Evolutionary conservation across 2,888 invertebrate genomes (phyloP).

Genomic region (Hydrotaea cyrtoneurina): DNA sequence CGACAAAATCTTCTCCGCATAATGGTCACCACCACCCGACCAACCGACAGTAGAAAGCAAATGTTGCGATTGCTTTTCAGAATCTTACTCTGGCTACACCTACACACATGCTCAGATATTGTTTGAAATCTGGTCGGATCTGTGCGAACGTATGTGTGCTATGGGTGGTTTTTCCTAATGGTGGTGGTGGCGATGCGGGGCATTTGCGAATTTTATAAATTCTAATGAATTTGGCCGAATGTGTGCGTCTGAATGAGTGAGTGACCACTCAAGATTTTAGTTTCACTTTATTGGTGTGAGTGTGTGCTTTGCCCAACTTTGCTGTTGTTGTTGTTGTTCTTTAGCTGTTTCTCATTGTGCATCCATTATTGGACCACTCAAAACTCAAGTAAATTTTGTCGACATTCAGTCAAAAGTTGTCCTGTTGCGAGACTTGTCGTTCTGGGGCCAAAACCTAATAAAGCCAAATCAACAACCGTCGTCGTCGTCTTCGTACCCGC

Average conservation of each 20-base stretch:
- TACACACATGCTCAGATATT: conserved; percentile 13
- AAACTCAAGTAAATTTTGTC: conserved; percentile 54
- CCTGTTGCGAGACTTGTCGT: conserved; percentile 64
- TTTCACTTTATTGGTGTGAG: not conserved
- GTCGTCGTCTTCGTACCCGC: not conserved
- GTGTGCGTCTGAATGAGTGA: conserved; percentile 31
- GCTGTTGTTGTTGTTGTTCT: not conserved
- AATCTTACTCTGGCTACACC: not conserved
- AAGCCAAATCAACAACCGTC: not conserved
- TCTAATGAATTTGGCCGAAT: not conserved
- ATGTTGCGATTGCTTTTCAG: not conserved
- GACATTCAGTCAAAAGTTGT: conserved; percentile 65
- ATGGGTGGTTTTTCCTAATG: not conserved
- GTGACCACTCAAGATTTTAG: conserved; percentile 44
- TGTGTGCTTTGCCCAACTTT: no score
- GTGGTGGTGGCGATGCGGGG: not conserved
- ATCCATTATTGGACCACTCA: conserved; percentile 47
- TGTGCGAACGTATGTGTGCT: not conserved
- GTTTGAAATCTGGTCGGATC: not conserved
- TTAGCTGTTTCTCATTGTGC: conserved; percentile 3
- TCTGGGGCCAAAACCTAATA: conserved; percentile 20
- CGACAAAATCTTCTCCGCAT: conserved; percentile 21
- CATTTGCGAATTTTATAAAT: conserved; percentile 16
- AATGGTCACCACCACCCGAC: not conserved
- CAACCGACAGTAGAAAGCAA: not conserved